Evolutionary conservation across 2,113 vertebrate genomes (phyloP), one percentile per base, ranked within the genome.

Genomic region (Centropus unirufus): DNA sequence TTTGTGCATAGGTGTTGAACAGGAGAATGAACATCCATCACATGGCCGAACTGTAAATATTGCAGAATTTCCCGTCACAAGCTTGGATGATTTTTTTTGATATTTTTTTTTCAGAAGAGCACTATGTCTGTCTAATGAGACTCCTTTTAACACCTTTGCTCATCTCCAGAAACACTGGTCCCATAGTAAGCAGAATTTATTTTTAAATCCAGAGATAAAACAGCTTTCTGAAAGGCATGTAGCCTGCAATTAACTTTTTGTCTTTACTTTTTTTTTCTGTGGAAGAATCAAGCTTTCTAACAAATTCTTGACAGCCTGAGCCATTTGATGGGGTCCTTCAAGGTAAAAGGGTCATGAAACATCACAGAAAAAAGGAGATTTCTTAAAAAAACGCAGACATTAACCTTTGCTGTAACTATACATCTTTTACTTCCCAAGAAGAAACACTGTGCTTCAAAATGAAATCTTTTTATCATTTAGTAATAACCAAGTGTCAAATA

Each of bases 271-370:
- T 44, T 30, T 63, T 70, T 73, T 93, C 54, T 63, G 42, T 36
- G 26, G 23, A 77, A 78, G 67, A 88, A 83, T 87, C 85, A 86
- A 86, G 93, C 63, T 93, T 95, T 88, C 36, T 68, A 64, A 88
- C n/a, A 4, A 34, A 61, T 11, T 55, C 39, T 42, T 68, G 55
- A 40, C 82, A 92, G 39, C 83, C 87, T 83, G 72, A 97, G 76
- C 90, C 59, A 83, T 95, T 96, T 95, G 84, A 95, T 67, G 78
- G 81, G 42, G 70, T 76, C 42, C 68, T 88, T 85, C 70, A 86
- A 82, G 62, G 82, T 67, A 95, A 93, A 94, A 93, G 52, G 55
- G 51, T 86, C 75, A 57, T 20, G 78, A 85, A 95, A 66, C 67
- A 74, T 91, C 82, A 90, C 42, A 93, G 59, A 44, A 80, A 76